Percentiles rank a stretch among this genome's conserved stretches.
Conservation (phyloP, 2,888 invertebrate genomes). For the Halictus ligatus region DNA sequence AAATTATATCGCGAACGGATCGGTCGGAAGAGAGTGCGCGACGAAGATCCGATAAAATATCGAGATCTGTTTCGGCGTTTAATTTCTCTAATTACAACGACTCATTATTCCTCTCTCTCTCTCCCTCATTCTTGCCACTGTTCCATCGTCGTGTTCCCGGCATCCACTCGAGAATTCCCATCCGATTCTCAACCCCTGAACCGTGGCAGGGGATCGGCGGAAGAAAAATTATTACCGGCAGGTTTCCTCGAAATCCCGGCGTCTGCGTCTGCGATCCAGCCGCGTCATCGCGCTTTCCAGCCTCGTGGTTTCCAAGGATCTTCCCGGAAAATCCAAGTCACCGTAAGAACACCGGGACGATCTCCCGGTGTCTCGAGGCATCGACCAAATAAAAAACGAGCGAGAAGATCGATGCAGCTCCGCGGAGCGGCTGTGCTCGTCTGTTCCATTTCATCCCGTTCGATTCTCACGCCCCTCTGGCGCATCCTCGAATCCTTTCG, state of each 20-base stretch:
- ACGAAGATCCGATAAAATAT: conserved; percentile 53
- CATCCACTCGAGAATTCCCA: not conserved
- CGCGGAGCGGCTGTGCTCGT: not conserved
- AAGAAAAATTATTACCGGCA: conserved; percentile 13
- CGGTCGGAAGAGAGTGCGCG: not conserved
- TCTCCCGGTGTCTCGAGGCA: conserved; percentile 19
- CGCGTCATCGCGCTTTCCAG: conserved; percentile 23
- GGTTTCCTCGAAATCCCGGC: conserved; percentile 15
- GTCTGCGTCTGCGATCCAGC: not conserved
- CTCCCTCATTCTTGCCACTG: not conserved
- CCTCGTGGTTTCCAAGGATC: conserved; percentile 32
- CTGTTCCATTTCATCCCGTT: conserved; percentile 28
- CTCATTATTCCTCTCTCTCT: not conserved
- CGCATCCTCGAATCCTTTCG: conserved; percentile 22
- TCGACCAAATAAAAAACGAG: conserved; percentile 6
- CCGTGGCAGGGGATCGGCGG: not conserved
- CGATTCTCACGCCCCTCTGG: conserved; percentile 13
- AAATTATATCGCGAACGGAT: conserved; percentile 34
- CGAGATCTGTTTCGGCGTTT: conserved; percentile 55
- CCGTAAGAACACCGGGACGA: conserved; percentile 40
- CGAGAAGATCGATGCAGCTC: conserved; percentile 38
- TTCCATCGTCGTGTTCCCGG: not conserved
- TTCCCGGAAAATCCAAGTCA: conserved; percentile 43
- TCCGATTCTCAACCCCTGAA: not conserved
- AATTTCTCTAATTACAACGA: conserved; percentile 59